phyloP scores from a whole-genome alignment of 2,113 vertebrate genomes.

The Trogon melanurus region DNA sequence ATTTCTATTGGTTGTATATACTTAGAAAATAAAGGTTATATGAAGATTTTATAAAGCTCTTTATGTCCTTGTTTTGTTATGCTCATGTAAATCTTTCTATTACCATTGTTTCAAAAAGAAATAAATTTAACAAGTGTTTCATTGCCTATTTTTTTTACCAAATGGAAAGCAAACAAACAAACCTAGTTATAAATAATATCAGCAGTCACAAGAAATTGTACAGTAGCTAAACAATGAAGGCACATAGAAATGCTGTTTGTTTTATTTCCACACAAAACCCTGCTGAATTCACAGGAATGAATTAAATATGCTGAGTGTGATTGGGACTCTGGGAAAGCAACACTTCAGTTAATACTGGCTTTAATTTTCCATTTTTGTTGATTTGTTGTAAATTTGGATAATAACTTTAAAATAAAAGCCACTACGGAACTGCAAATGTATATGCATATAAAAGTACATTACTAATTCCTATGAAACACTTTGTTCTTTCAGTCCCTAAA shows the following conservation, averaged over 20 bases:
- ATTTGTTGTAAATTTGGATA: background rate
- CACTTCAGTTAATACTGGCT: background rate
- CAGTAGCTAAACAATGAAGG: constrained; percentile 46
- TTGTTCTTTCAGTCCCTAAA: background rate
- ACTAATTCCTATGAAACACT: background rate
- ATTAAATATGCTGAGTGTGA: constrained; percentile 12
- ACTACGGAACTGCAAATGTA: background rate
- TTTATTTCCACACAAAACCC: constrained; percentile 13
- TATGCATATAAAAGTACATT: background rate
- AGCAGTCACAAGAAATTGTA: constrained; percentile 20
- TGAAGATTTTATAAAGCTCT: background rate
- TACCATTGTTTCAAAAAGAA: constrained; percentile 22
- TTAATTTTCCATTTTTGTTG: constrained; percentile 22
- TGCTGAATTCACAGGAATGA: background rate
- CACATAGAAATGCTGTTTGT: constrained; percentile 14
- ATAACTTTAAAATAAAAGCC: background rate
- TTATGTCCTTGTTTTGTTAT: constrained; percentile 13
- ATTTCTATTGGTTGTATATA: background rate
- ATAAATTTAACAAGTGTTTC: constrained; percentile 43
- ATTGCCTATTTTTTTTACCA: constrained; percentile 26
- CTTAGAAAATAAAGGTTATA: background rate
- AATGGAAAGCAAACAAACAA: constrained; percentile 52
- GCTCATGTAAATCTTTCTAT: constrained; percentile 37
- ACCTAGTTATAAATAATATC: constrained; percentile 54
- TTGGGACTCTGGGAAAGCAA: background rate